Conservation (phyloP, 2,113 vertebrate genomes). For the Atrichornis clamosus region DNA sequence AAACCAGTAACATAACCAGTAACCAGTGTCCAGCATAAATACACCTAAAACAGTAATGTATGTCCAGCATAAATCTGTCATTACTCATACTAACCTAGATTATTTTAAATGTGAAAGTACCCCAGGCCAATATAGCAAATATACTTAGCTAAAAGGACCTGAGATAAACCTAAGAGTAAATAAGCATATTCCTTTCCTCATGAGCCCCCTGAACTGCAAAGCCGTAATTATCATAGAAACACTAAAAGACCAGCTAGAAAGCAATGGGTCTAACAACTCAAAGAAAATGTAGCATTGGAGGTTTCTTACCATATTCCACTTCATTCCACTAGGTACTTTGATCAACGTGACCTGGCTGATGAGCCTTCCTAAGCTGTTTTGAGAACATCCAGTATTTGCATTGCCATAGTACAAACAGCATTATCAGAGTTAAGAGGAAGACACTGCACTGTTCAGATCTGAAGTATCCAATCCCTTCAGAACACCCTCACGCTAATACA, state of each 20-base stretch:
- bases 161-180: neutral
- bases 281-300: neutral
- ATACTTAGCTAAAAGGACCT: neutral
- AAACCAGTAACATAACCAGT: neutral
- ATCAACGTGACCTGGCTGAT: conserved; percentile 92
- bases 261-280: neutral
- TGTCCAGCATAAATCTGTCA: neutral
- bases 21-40: neutral
- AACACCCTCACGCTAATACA: neutral
- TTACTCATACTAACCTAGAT: neutral
- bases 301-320: neutral
- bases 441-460: neutral
- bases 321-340: conserved; percentile 85
- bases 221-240: neutral
- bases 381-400: neutral
- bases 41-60: neutral
- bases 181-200: neutral
- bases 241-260: neutral
- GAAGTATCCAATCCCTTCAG: neutral
- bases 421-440: neutral
- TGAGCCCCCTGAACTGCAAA: neutral
- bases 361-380: conserved; percentile 67
- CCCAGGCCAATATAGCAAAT: neutral
- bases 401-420: neutral
- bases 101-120: neutral